Base-by-base conservation (phyloP, 2,797 vertebrate genomes). In the Hypotaenidia okinawae region DNA sequence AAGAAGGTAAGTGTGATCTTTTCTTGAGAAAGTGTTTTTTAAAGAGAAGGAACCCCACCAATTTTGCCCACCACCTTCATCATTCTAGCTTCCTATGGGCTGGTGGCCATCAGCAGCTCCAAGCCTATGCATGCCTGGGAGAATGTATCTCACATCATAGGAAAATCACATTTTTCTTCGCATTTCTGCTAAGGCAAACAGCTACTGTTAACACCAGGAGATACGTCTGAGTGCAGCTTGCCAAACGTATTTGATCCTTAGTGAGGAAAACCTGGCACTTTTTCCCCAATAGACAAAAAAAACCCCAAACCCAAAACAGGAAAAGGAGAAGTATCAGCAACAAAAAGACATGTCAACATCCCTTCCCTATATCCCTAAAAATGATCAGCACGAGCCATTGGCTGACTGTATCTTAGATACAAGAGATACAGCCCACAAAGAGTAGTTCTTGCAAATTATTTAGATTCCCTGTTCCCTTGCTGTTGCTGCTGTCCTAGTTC, bases 401-500 rank as follows among this genome's bases (percentile, higher is more conserved):
- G 35, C 43, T 24, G 25, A 77, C 23, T 1, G 1, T 25, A 9
- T 24, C 57, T 55, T 35, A 59, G 21, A n/a, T 4, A 58, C 22
- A 73, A 54, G n/a, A 91, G 30, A 18, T 16, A 17, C 0, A 5
- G 49, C 33, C 51, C 12, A 22, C 11, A 59, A n/a, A 22, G 16
- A 52, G 14, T 4, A 49, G 23, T 54, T 96, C 66, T 63, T 75
- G 22, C 7, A 59, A 67, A 39, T 14, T 70, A 78, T 24, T 81
- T 41, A 51, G 70, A 69, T 72, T 87, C 74, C 62, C 63, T n/a
- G 33, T 64, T 89, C 35, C 67, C 91, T 28, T 90, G 62, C 62
- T 84, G 64, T 73, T 67, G 84, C 47, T 89, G 77, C 51, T 91
- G 82, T 9, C 89, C 52, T 41, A 66, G 16, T 75, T 90, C 49